These are phyloP conservation scores for Helogale parvula DNA, from an alignment of 2,113 vertebrate species.

Conservation along the genomic window DNA sequence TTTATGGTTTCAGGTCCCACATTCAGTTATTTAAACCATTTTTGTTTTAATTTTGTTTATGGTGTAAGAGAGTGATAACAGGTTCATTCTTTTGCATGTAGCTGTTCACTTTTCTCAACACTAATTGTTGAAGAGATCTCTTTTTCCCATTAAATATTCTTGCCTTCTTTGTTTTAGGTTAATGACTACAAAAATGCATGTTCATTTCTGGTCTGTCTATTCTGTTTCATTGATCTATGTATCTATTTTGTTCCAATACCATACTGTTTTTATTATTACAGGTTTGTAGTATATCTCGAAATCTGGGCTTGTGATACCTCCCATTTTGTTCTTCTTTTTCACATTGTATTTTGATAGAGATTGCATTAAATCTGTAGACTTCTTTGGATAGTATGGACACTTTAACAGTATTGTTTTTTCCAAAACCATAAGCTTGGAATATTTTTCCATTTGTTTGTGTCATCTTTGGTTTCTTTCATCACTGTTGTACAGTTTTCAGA, in stretches of 20 bases:
- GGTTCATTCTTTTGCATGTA: not conserved
- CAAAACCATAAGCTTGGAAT: not conserved
- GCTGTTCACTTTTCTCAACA: not conserved
- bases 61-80: not conserved
- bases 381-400: not conserved
- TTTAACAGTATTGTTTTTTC: not conserved
- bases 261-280: not conserved
- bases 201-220: not conserved
- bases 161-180: not conserved
- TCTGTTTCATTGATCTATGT: not conserved
- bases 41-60: not conserved
- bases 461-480: not conserved
- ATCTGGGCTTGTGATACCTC: not conserved
- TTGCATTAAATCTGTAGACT: not conserved
- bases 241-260: not conserved
- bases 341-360: not conserved
- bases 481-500: not conserved
- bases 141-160: not conserved
- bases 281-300: not conserved
- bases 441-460: not conserved
- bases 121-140: not conserved
- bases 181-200: not conserved
- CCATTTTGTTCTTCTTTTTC: not conserved
- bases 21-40: not conserved
- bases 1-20: not conserved